Percentiles rank a stretch among this genome's conserved stretches.
These are phyloP conservation scores for Gouania willdenowi DNA, from an alignment of 2,797 vertebrate species.

Conservation along the genomic window DNA sequence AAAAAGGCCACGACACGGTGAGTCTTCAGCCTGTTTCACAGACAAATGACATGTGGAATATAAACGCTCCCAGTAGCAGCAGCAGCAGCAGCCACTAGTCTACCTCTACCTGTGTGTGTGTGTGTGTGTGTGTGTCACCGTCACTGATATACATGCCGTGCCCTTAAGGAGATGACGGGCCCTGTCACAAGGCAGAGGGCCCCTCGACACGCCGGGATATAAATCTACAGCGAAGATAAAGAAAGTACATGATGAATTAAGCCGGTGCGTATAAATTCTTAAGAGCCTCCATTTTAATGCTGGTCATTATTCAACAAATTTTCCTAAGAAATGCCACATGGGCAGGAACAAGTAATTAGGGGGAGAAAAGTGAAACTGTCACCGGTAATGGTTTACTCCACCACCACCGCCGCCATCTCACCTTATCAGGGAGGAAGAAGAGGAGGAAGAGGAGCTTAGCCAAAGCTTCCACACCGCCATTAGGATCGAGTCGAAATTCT, in stretches of 20 bases:
- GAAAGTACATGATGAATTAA: constrained; percentile 99
- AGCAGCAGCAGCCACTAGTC: constrained; percentile 75
- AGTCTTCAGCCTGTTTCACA: constrained; percentile 33
- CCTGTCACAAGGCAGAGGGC: constrained; percentile 86
- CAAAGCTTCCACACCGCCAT: constrained; percentile 55
- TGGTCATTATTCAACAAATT: constrained; percentile 99
- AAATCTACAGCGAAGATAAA: constrained; percentile 98
- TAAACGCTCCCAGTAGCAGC: constrained; percentile 82
- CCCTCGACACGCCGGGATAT: constrained; percentile 92
- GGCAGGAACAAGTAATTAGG: constrained; percentile 99
- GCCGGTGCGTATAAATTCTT: constrained; percentile 97
- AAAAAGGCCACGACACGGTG: not conserved
- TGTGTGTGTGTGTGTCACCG: constrained; percentile 59
- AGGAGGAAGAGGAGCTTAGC: constrained; percentile 25
- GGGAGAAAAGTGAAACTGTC: constrained; percentile 99
- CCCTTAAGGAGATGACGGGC: constrained; percentile 98
- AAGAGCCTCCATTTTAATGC: constrained; percentile 99
- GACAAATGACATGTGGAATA: constrained; percentile 74
- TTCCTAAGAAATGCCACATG: constrained; percentile 99
- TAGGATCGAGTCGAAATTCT: constrained; percentile 59
- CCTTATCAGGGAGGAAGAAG: constrained; percentile 80
- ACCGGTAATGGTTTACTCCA: constrained; percentile 96
- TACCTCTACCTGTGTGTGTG: too few species aligned
- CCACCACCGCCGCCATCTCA: constrained; percentile 83
- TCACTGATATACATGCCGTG: constrained; percentile 92